Evolutionary conservation across 2,888 invertebrate species (phyloP).

Genomic region (Acrobasis repandana): DNA sequence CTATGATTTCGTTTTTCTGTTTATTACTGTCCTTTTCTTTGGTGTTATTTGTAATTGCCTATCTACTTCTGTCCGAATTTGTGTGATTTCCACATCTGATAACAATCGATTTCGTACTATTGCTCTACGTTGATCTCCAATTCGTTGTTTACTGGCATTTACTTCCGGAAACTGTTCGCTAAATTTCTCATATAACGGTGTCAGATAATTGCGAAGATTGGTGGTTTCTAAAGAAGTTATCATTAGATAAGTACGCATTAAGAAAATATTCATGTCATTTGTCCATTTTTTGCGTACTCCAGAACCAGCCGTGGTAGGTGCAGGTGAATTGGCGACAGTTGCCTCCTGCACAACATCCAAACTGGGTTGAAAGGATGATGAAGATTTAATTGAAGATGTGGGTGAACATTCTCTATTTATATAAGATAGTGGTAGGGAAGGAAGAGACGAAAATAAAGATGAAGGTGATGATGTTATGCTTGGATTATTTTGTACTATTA

Average conservation of each 20-base stretch:
- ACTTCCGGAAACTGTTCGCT: neutral
- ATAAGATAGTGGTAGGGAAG: neutral
- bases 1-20: no score
- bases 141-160: neutral
- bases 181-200: neutral
- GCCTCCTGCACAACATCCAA: conserved; percentile 14
- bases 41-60: no score
- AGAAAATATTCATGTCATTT: neutral
- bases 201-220: neutral
- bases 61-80: no score
- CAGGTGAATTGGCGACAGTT: neutral
- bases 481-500: neutral
- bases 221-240: neutral
- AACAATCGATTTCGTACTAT: no score
- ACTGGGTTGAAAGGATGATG: neutral
- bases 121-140: neutral
- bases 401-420: neutral
- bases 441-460: neutral
- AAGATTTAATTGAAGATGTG: neutral
- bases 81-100: no score
- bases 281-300: conserved; percentile 9
- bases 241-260: neutral
- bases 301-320: neutral
- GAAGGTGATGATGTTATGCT: neutral
- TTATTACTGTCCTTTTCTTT: no score